Evolutionary conservation across 2,113 vertebrate species (phyloP).

Genomic region (Pavo muticus): DNA sequence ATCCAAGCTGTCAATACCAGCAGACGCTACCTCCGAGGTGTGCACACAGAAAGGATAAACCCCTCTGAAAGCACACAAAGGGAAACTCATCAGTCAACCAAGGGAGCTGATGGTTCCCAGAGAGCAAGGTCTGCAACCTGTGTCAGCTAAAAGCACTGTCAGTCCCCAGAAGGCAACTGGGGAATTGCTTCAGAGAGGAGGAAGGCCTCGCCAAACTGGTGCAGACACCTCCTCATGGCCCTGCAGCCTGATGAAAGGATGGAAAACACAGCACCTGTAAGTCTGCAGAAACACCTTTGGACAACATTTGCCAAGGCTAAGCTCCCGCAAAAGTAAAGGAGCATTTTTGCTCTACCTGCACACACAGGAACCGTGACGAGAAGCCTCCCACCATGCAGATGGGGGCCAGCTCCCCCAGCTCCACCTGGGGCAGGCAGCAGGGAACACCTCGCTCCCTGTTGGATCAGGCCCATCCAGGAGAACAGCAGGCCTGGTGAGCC

Average conservation of each 20-base stretch:
- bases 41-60: background rate
- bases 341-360: background rate
- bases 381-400: background rate
- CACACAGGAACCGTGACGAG: background rate
- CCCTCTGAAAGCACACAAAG: background rate
- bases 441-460: background rate
- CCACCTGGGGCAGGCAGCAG: background rate
- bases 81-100: background rate
- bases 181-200: background rate
- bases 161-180: accelerated
- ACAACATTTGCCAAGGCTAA: background rate
- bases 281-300: background rate
- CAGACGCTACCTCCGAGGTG: accelerated
- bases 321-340: accelerated
- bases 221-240: background rate
- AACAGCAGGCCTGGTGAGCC: background rate
- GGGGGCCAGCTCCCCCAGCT: background rate
- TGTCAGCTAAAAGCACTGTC: background rate
- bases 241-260: background rate
- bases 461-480: background rate
- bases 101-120: background rate
- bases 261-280: background rate
- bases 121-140: background rate
- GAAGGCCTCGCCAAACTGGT: background rate
- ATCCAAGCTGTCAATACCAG: background rate